Conservation (phyloP, 2,888 invertebrate species). For the Elmis aenea region DNA sequence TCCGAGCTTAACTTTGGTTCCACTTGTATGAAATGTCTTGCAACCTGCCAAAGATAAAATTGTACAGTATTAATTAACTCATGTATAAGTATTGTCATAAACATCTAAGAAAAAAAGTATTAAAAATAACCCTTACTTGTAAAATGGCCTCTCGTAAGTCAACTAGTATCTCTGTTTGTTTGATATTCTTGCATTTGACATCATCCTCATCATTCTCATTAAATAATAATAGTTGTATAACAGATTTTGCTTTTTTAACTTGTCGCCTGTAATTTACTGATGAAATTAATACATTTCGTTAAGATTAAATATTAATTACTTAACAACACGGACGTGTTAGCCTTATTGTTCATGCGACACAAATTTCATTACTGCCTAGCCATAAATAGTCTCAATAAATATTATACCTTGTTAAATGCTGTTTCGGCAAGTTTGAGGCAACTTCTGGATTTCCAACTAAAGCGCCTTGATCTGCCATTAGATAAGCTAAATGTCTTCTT, state of each 20-base stretch:
- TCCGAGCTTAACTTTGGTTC: conserved; percentile 82
- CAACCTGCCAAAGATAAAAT: conserved; percentile 51
- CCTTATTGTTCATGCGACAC: too few species aligned
- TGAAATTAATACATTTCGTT: conserved; percentile 7
- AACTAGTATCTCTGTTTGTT: conserved; percentile 97
- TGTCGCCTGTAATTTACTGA: conserved; percentile 60
- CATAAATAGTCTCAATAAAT: too few species aligned
- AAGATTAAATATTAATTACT: too few species aligned
- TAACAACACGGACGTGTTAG: too few species aligned
- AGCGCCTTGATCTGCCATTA: conserved; percentile 96
- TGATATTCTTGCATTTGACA: conserved; percentile 91
- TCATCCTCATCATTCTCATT: conserved; percentile 77
- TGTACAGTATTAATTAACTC: conserved; percentile 7
- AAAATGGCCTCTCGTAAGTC: conserved; percentile 94
- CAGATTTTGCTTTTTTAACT: conserved; percentile 84
- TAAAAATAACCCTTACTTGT: conserved; percentile 59
- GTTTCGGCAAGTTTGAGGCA: conserved; percentile 88
- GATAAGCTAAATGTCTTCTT: conserved; percentile 85
- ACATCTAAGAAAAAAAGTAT: conserved; percentile 6
- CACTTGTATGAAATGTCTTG: conserved; percentile 89
- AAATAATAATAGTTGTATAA: conserved; percentile 82
- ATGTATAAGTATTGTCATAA: conserved; percentile 2
- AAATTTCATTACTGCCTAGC: too few species aligned
- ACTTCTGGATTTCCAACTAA: conserved; percentile 87
- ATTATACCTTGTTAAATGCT: conserved; percentile 70